These are phyloP conservation scores for Hepsetus odoe DNA, from an alignment of 2,113 vertebrate species.

Conservation along the genomic window DNA sequence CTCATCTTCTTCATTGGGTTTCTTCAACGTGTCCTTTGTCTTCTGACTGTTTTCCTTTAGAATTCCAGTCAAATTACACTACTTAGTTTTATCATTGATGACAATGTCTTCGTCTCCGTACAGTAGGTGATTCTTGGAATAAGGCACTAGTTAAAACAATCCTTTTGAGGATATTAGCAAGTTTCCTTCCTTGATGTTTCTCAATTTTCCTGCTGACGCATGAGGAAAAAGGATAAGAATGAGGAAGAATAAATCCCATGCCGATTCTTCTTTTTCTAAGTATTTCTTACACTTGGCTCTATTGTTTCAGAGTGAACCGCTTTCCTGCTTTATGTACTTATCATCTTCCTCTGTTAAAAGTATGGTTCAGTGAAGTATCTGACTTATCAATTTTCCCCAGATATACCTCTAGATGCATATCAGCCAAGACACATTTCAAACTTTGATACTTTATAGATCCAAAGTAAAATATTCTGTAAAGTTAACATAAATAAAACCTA, in stretches of 20 bases:
- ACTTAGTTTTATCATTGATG: neutral
- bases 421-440: too few species aligned
- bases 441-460: too few species aligned
- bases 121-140: neutral
- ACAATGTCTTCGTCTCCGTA: neutral
- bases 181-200: conserved; percentile 10
- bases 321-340: neutral
- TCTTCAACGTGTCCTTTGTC: neutral
- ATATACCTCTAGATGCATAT: too few species aligned
- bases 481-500: too few species aligned
- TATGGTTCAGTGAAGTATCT: neutral
- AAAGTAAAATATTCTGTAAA: too few species aligned
- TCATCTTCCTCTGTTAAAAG: neutral
- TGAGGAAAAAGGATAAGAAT: too few species aligned
- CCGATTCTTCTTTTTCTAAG: neutral
- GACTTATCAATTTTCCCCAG: neutral
- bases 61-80: neutral
- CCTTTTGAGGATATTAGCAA: conserved; percentile 7
- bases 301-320: neutral
- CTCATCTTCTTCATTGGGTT: neutral
- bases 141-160: neutral
- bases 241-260: neutral
- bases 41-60: too few species aligned
- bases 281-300: neutral
- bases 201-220: neutral